Evolutionary conservation across 2,888 invertebrate genomes (phyloP).

Genomic region (Patella ulyssiponensis): DNA sequence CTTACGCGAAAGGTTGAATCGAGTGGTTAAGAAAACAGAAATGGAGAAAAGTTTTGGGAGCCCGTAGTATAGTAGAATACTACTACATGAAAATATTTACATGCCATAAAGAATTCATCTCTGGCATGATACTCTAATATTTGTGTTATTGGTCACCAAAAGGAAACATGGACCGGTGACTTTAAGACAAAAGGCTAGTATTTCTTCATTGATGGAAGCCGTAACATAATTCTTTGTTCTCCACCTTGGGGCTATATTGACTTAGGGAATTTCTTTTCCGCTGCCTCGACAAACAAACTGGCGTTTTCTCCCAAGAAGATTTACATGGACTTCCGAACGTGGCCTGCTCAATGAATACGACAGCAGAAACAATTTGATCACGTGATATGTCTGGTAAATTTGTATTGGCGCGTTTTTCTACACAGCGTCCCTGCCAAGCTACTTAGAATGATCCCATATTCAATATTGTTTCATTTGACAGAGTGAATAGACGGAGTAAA

Average conservation of each 20-base stretch:
- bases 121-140: too few species aligned
- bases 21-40: too few species aligned
- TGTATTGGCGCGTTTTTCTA: constrained; percentile 10
- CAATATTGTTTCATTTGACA: constrained; percentile 8
- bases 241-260: not conserved
- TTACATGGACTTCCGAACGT: constrained; percentile 11
- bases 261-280: constrained; percentile 9
- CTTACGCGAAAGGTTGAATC: too few species aligned
- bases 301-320: constrained; percentile 9
- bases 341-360: constrained; percentile 4
- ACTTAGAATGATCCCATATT: constrained; percentile 6
- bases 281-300: constrained; percentile 3
- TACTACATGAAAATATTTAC: not conserved
- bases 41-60: too few species aligned
- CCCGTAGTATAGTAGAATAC: too few species aligned
- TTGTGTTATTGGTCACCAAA: constrained; percentile 8
- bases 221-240: constrained; percentile 15
- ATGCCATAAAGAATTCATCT: constrained; percentile 4
- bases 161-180: constrained; percentile 20
- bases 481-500: too few species aligned
- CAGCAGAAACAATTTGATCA: constrained; percentile 8
- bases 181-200: not conserved
- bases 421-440: constrained; percentile 9
- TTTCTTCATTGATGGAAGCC: constrained; percentile 10
- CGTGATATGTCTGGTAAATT: constrained; percentile 8